A percentile compares a stretch with the other conserved stretches of the same genome.
Evolutionary conservation across 2,888 invertebrate species (phyloP).

Genomic region (Noctua janthina): DNA sequence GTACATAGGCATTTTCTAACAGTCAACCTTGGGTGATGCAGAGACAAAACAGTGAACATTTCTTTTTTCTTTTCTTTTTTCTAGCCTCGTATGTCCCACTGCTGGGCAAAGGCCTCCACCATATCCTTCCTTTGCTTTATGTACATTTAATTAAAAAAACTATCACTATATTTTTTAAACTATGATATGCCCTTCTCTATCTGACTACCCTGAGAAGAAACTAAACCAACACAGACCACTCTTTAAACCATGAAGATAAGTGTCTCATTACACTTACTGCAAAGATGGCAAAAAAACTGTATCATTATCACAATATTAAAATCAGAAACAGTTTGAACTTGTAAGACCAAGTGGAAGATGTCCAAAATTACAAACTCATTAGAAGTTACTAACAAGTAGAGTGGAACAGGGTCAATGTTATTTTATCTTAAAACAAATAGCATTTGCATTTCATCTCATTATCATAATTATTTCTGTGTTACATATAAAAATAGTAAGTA

Average conservation of each 20-base stretch:
- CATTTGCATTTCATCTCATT: slow-evolving; percentile 13
- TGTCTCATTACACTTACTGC: neutral
- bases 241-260: too few relatives aligned
- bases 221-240: too few relatives aligned
- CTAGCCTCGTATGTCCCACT: too few relatives aligned
- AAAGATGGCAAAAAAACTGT: neutral
- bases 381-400: neutral
- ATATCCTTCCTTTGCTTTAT: too few relatives aligned
- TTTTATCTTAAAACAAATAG: slow-evolving; percentile 23
- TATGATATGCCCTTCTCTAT: too few relatives aligned
- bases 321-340: neutral
- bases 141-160: too few relatives aligned
- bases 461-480: neutral
- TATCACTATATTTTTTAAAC: too few relatives aligned
- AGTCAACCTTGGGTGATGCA: neutral
- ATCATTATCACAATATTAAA: neutral
- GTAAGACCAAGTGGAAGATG: neutral
- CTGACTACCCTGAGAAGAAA: too few relatives aligned
- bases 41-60: neutral
- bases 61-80: too few relatives aligned
- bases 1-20: neutral
- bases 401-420: slow-evolving; percentile 3
- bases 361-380: neutral
- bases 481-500: neutral
- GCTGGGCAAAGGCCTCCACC: too few relatives aligned